These are phyloP conservation scores for Sycon ciliatum DNA, from an alignment of 37 sponge, comb jelly and placozoan species.

Conservation along the genomic window DNA sequence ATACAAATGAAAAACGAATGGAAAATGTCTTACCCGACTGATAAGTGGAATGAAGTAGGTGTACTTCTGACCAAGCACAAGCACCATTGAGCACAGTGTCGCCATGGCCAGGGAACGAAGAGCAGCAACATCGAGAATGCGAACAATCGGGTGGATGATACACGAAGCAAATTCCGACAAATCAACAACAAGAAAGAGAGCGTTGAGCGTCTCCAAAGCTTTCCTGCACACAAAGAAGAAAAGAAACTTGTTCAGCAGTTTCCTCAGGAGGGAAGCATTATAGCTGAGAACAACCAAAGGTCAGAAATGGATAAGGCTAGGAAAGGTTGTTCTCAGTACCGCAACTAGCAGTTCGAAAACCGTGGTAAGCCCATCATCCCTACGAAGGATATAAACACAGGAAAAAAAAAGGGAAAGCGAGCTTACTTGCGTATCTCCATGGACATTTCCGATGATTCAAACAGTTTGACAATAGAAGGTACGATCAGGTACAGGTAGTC, in stretches of 20 bases:
- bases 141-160: slow-evolving; percentile 71
- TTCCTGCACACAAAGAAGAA: slow-evolving; percentile 32
- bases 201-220: slow-evolving; percentile 67
- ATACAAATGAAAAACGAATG: neutral
- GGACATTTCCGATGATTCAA: slow-evolving; percentile 42
- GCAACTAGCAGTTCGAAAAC: too few relatives aligned
- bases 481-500: slow-evolving; percentile 86
- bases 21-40: neutral
- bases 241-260: neutral
- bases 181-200: slow-evolving; percentile 52
- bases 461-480: slow-evolving; percentile 76
- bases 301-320: too few relatives aligned
- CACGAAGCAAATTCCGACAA: slow-evolving; percentile 84
- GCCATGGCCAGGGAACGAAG: slow-evolving; percentile 68
- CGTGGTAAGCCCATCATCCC: too few relatives aligned
- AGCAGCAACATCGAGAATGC: slow-evolving; percentile 61
- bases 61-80: slow-evolving; percentile 66
- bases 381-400: too few relatives aligned
- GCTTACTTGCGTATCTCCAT: slow-evolving; percentile 57
- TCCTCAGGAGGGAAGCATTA: too few relatives aligned
- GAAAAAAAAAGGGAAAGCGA: too few relatives aligned
- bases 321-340: too few relatives aligned
- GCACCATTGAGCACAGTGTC: slow-evolving; percentile 55
- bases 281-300: too few relatives aligned
- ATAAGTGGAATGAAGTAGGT: slow-evolving; percentile 59